These are phyloP conservation scores for Leptodactylus fuscus DNA, from an alignment of 2,113 vertebrate species.

Conservation along the genomic window DNA sequence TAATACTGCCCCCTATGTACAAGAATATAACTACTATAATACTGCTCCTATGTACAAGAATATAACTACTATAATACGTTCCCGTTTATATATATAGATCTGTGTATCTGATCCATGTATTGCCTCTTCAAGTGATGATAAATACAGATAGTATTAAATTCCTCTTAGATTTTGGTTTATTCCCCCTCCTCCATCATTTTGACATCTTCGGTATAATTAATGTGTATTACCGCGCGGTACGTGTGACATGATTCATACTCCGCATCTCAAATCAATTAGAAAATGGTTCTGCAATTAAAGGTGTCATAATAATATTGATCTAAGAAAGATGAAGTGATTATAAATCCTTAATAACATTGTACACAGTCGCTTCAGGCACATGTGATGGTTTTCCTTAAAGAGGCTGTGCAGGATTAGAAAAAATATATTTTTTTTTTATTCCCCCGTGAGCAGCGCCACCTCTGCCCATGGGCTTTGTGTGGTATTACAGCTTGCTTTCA, in stretches of 20 bases:
- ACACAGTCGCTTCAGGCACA: not conserved
- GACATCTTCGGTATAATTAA: constrained; percentile 14
- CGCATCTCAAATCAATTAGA: constrained; percentile 24
- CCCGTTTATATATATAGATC: too few species aligned
- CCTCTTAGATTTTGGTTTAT: not conserved
- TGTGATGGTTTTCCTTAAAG: too few species aligned
- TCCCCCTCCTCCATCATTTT: not conserved
- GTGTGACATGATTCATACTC: constrained; percentile 11
- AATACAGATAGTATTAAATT: not conserved
- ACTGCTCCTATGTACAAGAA: not conserved
- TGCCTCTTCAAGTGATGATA: not conserved
- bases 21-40: constrained; percentile 13
- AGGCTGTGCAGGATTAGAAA: too few species aligned
- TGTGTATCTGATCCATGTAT: not conserved
- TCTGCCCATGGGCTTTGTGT: too few species aligned
- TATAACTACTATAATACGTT: not conserved
- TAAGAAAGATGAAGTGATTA: not conserved
- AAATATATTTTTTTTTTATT: too few species aligned
- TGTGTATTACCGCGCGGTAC: too few species aligned
- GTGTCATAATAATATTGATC: constrained; percentile 31
- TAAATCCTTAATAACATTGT: constrained; percentile 9
- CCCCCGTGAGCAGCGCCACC: too few species aligned
- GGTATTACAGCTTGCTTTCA: too few species aligned
- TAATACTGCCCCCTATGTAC: not conserved
- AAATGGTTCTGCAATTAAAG: constrained; percentile 25